Conservation (phyloP, 2,888 invertebrate genomes). For the Torymus tubicola region DNA sequence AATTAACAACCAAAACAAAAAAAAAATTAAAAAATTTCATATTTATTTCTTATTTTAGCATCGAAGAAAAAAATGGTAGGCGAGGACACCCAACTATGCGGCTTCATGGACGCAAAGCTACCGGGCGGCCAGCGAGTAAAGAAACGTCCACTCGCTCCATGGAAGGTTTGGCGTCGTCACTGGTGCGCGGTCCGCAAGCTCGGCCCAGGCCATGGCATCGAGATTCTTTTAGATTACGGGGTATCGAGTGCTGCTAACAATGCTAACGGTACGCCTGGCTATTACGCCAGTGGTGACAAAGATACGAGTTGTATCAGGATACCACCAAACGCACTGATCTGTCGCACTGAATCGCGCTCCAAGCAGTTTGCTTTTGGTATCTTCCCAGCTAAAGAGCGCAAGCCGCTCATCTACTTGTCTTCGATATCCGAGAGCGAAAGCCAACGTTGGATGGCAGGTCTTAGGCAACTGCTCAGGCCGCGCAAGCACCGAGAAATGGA, state of each 20-base stretch:
- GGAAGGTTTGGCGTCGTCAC: constrained; percentile 72
- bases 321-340: constrained; percentile 80
- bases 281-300: constrained; percentile 62
- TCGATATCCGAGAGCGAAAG: constrained; percentile 82
- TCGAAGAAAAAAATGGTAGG: constrained; percentile 40
- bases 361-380: constrained; percentile 85
- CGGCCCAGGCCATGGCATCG: constrained; percentile 65
- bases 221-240: constrained; percentile 66
- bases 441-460: constrained; percentile 83
- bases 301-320: constrained; percentile 72
- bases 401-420: constrained; percentile 82
- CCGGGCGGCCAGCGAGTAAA: constrained; percentile 68
- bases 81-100: constrained; percentile 68
- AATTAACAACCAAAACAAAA: background rate
- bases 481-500: constrained; percentile 77
- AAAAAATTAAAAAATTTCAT: background rate
- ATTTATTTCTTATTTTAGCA: constrained; percentile 25
- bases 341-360: constrained; percentile 82
- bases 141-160: constrained; percentile 68
- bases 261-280: constrained; percentile 1
- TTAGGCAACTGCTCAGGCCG: constrained; percentile 73
- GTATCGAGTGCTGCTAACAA: constrained; percentile 50
- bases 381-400: constrained; percentile 79
- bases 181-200: constrained; percentile 71
- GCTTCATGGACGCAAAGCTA: constrained; percentile 71